Percentiles rank a stretch among this genome's conserved stretches.
Conservation (phyloP, 2,888 invertebrate genomes). For the Lamellibrachia columna region DNA sequence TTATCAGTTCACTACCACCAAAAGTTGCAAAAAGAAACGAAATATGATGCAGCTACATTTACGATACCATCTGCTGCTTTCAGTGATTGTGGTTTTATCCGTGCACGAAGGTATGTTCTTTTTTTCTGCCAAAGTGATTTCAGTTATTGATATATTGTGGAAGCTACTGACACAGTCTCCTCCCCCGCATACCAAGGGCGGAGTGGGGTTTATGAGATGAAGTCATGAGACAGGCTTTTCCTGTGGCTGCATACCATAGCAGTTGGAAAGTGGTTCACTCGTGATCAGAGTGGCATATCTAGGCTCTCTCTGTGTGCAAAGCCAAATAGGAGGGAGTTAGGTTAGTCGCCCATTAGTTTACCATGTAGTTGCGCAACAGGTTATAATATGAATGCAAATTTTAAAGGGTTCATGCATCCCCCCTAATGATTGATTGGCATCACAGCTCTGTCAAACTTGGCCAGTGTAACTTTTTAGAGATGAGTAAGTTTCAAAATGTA, state of each 20-base stretch:
- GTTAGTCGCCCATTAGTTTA: too few species aligned
- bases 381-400: too few species aligned
- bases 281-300: not conserved
- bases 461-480: not conserved
- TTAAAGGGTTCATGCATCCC: too few species aligned
- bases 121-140: not conserved
- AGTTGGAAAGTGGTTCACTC: too few species aligned
- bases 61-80: not conserved
- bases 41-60: slow-evolving; percentile 3
- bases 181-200: slow-evolving; percentile 12
- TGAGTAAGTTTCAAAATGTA: not conserved
- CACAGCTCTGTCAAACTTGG: not conserved
- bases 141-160: not conserved
- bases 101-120: not conserved
- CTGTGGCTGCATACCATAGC: not conserved
- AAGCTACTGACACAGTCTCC: not conserved
- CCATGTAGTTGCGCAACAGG: too few species aligned
- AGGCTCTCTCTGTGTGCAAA: not conserved
- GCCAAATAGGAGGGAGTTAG: too few species aligned
- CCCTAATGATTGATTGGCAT: not conserved
- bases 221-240: not conserved
- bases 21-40: not conserved
- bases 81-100: not conserved
- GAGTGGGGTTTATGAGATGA: not conserved
- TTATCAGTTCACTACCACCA: not conserved